These are phyloP conservation scores for Australoheros facetus DNA, from an alignment of 2,797 vertebrate species.

Conservation along the genomic window DNA sequence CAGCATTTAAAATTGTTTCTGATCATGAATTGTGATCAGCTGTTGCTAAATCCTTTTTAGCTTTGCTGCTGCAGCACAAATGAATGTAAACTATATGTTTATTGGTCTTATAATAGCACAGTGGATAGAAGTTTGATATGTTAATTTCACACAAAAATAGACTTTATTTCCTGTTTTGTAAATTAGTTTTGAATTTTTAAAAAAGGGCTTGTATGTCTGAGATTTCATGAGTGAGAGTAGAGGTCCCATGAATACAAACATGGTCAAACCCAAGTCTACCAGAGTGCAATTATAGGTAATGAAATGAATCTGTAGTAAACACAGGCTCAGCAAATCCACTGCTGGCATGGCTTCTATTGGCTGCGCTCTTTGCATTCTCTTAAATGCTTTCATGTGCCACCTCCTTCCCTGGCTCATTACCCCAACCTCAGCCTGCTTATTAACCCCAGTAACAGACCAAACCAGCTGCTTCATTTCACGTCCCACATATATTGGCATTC, in stretches of 20 bases:
- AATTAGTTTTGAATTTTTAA: not conserved
- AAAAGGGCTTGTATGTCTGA: not conserved
- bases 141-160: not conserved
- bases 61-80: not conserved
- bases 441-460: not conserved
- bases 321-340: constrained; percentile 29
- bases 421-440: not conserved
- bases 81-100: not conserved
- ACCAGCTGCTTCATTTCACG: constrained; percentile 26
- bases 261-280: not conserved
- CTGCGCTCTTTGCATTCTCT: constrained; percentile 46
- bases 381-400: constrained; percentile 30
- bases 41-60: not conserved
- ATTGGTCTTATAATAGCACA: not conserved
- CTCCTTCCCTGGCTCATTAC: constrained; percentile 8
- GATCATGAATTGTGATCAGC: not conserved
- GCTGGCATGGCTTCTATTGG: constrained; percentile 72
- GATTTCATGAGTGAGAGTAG: not conserved
- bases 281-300: not conserved
- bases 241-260: not conserved
- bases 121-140: not conserved
- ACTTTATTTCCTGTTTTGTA: not conserved
- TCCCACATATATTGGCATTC: not conserved
- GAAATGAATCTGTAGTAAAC: constrained; percentile 1
- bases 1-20: not conserved